Percentiles rank a stretch among this genome's conserved stretches.
Conservation (phyloP, 2,888 invertebrate genomes). For the Macrosiphum euphorbiae region DNA sequence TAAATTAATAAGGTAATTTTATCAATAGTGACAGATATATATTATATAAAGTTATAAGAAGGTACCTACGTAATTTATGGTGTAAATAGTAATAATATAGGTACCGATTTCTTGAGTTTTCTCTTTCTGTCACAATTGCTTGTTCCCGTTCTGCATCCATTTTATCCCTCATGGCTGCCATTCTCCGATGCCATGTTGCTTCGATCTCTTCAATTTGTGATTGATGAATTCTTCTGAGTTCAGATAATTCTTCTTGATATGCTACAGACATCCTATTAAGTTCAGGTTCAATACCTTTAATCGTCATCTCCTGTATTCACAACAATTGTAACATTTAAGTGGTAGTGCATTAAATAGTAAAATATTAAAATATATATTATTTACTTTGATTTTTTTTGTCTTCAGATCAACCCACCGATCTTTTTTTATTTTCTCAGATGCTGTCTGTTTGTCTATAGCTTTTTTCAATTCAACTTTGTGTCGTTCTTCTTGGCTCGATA, state of each 20-base stretch:
- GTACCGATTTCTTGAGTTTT: conserved; percentile 74
- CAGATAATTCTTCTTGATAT: conserved; percentile 79
- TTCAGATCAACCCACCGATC: conserved; percentile 88
- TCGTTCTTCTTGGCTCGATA: conserved; percentile 81
- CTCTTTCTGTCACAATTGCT: conserved; percentile 76
- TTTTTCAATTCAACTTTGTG: conserved; percentile 82
- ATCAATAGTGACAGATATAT: background rate
- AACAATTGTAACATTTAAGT: background rate
- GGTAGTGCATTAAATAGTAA: background rate
- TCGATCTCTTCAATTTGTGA: conserved; percentile 78
- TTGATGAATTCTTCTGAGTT: conserved; percentile 78
- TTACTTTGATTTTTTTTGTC: conserved; percentile 87
- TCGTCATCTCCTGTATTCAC: conserved; percentile 79
- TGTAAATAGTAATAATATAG: background rate
- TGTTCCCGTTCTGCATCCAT: conserved; percentile 77
- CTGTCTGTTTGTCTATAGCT: conserved; percentile 81
- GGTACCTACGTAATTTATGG: background rate
- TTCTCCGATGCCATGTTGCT: conserved; percentile 75
- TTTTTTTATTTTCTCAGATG: conserved; percentile 81
- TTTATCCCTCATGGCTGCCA: conserved; percentile 76
- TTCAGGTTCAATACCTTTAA: conserved; percentile 89
- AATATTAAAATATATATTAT: background rate
- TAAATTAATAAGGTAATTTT: background rate
- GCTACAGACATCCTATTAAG: conserved; percentile 82
- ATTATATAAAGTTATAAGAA: background rate